Conservation (phyloP, 2,113 vertebrate species). For the Smithornis capensis region DNA sequence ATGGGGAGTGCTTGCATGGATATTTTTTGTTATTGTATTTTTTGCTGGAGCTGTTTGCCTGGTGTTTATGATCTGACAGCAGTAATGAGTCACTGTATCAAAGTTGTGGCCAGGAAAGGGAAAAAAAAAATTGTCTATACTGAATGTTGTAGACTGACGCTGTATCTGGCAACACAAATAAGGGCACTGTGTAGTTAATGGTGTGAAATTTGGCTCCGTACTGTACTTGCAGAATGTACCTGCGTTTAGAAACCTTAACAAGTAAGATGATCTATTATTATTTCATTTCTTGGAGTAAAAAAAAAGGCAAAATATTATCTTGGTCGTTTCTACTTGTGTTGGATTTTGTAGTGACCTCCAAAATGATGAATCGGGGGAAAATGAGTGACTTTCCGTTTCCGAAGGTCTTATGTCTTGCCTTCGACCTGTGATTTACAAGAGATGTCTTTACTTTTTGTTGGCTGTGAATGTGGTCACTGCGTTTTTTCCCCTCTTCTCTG, state of each 20-base stretch:
- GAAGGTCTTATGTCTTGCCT: conserved; percentile 51
- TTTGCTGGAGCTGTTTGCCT: conserved; percentile 17
- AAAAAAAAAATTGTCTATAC: neutral
- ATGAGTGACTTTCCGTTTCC: conserved; percentile 66
- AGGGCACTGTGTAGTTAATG: conserved; percentile 32
- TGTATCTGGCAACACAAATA: conserved; percentile 42
- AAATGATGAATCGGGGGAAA: conserved; percentile 64
- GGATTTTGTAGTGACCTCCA: conserved; percentile 61
- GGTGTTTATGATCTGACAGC: conserved; percentile 65
- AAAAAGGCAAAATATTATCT: neutral
- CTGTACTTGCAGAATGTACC: conserved; percentile 25
- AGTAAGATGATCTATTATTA: conserved; percentile 37
- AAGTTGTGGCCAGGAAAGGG: conserved; percentile 53
- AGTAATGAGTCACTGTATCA: conserved; percentile 63
- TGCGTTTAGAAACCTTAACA: conserved; percentile 33
- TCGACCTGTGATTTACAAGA: conserved; percentile 44
- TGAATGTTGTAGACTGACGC: conserved; percentile 26
- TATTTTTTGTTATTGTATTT: neutral
- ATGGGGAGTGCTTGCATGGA: neutral
- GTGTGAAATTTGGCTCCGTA: conserved; percentile 56
- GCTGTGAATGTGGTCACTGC: neutral
- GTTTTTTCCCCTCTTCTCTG: neutral
- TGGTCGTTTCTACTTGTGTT: conserved; percentile 58
- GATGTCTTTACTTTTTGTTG: neutral
- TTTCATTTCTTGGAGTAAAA: conserved; percentile 65